Evolutionary conservation across 2,113 vertebrate genomes (phyloP).

Genomic region (Haliaeetus leucogaster): DNA sequence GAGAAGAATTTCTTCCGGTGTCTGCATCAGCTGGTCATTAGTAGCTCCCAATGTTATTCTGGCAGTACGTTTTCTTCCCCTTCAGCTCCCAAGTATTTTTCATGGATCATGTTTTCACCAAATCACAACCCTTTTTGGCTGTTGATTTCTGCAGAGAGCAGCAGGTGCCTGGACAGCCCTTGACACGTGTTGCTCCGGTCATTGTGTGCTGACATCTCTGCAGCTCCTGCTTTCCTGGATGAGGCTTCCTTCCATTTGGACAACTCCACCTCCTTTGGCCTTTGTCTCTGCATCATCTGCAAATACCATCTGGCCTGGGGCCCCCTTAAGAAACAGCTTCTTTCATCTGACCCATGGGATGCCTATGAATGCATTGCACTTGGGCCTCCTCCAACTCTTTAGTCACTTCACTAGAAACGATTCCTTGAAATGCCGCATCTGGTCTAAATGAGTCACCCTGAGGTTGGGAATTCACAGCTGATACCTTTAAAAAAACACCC

Average conservation of each 20-base stretch:
- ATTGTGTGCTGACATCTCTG: neutral
- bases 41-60: neutral
- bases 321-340: neutral
- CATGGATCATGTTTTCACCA: neutral
- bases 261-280: neutral
- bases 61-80: neutral
- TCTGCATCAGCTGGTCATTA: neutral
- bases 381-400: constrained; percentile 27
- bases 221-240: neutral
- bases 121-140: neutral
- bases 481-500: neutral
- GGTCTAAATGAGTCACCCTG: neutral
- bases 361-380: neutral
- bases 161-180: neutral
- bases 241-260: neutral
- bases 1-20: neutral
- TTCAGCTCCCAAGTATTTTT: neutral
- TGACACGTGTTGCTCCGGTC: neutral
- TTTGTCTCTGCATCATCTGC: neutral
- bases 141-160: neutral
- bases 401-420: constrained; percentile 9
- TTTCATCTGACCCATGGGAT: constrained; percentile 13
- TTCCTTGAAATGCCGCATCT: constrained; percentile 32
- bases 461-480: constrained; percentile 39
- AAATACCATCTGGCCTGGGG: neutral